Base-by-base conservation (phyloP, 2,797 vertebrate species). In the Platalea minor region DNA sequence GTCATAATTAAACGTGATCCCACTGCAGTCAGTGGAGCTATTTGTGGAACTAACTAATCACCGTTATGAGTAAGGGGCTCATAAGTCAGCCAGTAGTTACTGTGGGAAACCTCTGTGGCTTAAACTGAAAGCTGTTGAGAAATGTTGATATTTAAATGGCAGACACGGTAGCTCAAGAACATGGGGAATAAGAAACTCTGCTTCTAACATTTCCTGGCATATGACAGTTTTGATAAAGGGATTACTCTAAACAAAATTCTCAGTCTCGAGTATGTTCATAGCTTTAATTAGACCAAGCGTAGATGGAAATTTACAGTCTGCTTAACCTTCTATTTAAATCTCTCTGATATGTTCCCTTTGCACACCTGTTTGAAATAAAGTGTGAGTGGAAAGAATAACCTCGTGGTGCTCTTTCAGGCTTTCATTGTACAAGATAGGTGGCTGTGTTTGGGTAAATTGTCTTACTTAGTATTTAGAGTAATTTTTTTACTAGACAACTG, bases 201-300 rank as follows among this genome's bases (percentile, higher is more conserved):
- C 69, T 88, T 95, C 85, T 95, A 92, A 88, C 73, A 46, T 92
- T 97, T 97, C 91, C 93, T 97, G 95, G 95, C 89, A 96, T 91
- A 88, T 96, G 94, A 96, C 93, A 92, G 54, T 93, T 95, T 94
- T 95, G 94, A 93, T 93, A 97, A 94, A 57, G 89, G 89, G 96
- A 96, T 97, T 96, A 96, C 91, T 93, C 69, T 96, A 94, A 95
- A 96, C 89, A 97, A 90, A 96, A 94, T 93, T 96, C 92, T 96
- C 94, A 89, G 70, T 93, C 95, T 96, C 63, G 53, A 39, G 31
- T 76, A 92, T 51, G 83, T 74, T 92, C 85, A 67, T 86, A 73
- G 89, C 92, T 97, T 95, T 90, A 97, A 97, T 96, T 94, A 95
- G 95, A 93, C 69, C 73, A 39, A 88, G 48, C 0, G 0, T 92